Evolutionary conservation across 2,797 vertebrate genomes (phyloP), one percentile per base, ranked within the genome.

Genomic region (Podargus strigoides): DNA sequence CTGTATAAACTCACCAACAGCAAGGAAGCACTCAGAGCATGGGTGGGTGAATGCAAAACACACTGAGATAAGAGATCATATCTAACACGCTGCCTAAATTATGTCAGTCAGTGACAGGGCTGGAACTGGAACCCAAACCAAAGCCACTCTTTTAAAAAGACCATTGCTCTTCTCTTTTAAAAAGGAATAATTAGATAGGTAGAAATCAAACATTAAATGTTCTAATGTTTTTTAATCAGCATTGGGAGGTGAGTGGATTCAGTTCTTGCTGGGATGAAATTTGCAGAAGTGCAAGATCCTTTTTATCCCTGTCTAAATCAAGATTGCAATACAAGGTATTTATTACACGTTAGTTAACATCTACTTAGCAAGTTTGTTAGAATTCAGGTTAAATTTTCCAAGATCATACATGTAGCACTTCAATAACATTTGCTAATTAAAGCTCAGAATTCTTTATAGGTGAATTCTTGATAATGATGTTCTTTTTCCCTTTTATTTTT

Each of bases 101-200:
- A 13, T 36, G 59, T 14, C 72, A 84, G 55, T 6, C 22, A 47
- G 37, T 14, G 53, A 59, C 36, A 55, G 69, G 37, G 53, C 62
- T 73, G 80, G 49, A 60, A 28, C 23, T 47, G 72, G 69, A 87
- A 62, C 15, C 46, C 59, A 30, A 59, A 82, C 10, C 60, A 41
- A 44, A 69, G 12, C n/a, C 0, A 0, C 42, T 47, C 67, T 18
- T 18, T 55, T 27, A 42, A 22, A 28, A 27, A 8, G 3, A 30
- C 11, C 66, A 10, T 27, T 69, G 14, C 36, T 22, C 66, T 14
- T 6, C 24, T 9, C 62, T 58, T 53, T 47, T 20, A 3, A 37
- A 36, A 50, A 37, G 30, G 10, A 26, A 23, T 24, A 52, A 88
- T 59, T 44, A 36, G 13, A 14, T 4, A 28, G 59, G 26, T 32